Base-by-base conservation (phyloP, 2,113 vertebrate species). In the Scolopax mira region DNA sequence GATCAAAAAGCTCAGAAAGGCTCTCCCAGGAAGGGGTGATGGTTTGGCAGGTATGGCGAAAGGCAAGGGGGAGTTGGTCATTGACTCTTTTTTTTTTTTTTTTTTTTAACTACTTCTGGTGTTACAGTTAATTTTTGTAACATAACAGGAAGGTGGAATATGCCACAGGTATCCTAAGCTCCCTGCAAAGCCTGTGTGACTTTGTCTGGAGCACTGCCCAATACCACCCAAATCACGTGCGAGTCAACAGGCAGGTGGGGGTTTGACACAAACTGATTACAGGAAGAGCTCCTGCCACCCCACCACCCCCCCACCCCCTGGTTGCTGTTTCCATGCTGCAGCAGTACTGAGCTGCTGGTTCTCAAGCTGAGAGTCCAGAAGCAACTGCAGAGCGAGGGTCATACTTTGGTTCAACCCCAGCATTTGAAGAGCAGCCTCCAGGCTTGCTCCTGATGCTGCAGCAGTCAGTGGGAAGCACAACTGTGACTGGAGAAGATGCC, bases 211-310 rank as follows among this genome's bases (percentile, higher is more conserved):
- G 61, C 22, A 0, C 18, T 2, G 30, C 42, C 54, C 11, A 35
- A 10, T 13, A 18, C 10, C 37, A n/a, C 30, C 7, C 18, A 23
- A 31, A 22, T 15, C 21, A 3, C 9, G 18, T 18, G 0, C 10
- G 35, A 18, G 60, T 11, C 18, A 25, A 13, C 35, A 30, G 39
- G 15, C 3, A 11, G 52, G 5, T 7, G 11, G 10, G 52, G 22
- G 5, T 6, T n/a, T 55, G 51, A 65, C 44, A 27, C 31, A 44
- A 35, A 18, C 13, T 0, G 1, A 4, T 33, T 5, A 12, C 48
- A 61, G 71, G 27, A 62, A 49, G 28, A 70, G 58, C n/a, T 64
- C 31, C 46, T 46, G 27, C 4, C 46, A 41, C 31, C 27, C n/a
- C n/a, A n/a, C n/a, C n/a, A n/a, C n/a, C n/a, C n/a, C n/a, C 8